Percentiles rank a stretch among this genome's conserved stretches.
These are phyloP conservation scores for Epinephelus moara DNA, from an alignment of 2,113 vertebrate genomes.

Conservation along the genomic window DNA sequence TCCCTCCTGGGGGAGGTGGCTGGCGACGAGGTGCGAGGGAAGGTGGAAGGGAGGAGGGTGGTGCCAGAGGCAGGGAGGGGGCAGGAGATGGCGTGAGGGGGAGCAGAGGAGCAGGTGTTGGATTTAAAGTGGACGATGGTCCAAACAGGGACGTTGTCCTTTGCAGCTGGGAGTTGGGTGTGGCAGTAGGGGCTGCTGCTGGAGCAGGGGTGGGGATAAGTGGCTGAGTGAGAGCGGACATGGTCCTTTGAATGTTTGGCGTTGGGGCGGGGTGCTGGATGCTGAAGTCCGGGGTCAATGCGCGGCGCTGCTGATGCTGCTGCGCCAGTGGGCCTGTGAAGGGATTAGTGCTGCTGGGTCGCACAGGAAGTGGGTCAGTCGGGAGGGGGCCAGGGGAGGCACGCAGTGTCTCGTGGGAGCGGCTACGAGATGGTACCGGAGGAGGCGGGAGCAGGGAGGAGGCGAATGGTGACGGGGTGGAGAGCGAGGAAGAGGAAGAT, in stretches of 20 bases:
- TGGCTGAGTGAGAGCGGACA: slow-evolving; percentile 62
- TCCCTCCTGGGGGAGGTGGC: slow-evolving; percentile 58
- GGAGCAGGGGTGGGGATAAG: slow-evolving; percentile 70
- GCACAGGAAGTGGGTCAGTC: slow-evolving; percentile 71
- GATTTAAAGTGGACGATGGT: slow-evolving; percentile 32
- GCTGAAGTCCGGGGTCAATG: slow-evolving; percentile 76
- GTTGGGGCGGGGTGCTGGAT: slow-evolving; percentile 52
- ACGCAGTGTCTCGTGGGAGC: slow-evolving; percentile 85
- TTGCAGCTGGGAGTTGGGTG: slow-evolving; percentile 43
- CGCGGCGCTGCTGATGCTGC: slow-evolving; percentile 68
- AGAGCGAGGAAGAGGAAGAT: slow-evolving; percentile 66
- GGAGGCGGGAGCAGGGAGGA: slow-evolving; percentile 85
- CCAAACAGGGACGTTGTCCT: slow-evolving; percentile 55
- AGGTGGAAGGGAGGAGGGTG: slow-evolving; percentile 63
- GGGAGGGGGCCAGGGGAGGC: slow-evolving; percentile 85
- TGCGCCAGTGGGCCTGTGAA: slow-evolving; percentile 80
- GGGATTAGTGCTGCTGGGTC: slow-evolving; percentile 87
- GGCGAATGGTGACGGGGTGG: slow-evolving; percentile 50
- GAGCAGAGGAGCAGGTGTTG: slow-evolving; percentile 31
- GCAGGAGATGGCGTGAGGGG: slow-evolving; percentile 15
- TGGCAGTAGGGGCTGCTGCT: slow-evolving; percentile 44
- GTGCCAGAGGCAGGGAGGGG: slow-evolving; percentile 62
- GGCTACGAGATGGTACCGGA: slow-evolving; percentile 83
- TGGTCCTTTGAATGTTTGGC: slow-evolving; percentile 63
- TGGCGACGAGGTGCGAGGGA: slow-evolving; percentile 53